These are phyloP conservation scores for Cherax destructor DNA, from an alignment of 1,140 invertebrate species.

Conservation along the genomic window DNA sequence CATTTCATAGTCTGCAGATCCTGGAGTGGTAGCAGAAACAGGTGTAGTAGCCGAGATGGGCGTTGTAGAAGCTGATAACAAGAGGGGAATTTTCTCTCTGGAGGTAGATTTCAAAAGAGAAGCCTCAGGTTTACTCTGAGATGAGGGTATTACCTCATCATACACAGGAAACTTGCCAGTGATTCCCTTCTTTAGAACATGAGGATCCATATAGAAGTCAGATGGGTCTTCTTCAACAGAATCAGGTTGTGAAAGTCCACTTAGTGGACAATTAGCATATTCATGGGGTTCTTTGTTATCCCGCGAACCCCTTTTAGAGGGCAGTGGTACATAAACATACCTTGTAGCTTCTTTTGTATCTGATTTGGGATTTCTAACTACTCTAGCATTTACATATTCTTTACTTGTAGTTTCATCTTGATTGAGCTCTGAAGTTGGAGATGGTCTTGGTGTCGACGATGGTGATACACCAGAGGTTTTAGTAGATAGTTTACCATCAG, in stretches of 20 bases:
- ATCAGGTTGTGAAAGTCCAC: constrained; percentile 9
- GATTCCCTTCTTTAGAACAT: constrained; percentile 18
- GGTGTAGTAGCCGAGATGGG: constrained; percentile 7
- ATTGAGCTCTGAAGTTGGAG: constrained; percentile 21
- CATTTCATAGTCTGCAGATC: constrained; percentile 65
- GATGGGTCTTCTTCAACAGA: constrained; percentile 17
- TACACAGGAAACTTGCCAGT: constrained; percentile 44
- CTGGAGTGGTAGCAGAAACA: constrained; percentile 52
- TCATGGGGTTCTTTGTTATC: constrained; percentile 58
- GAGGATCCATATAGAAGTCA: constrained; percentile 40
- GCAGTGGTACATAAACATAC: constrained; percentile 65
- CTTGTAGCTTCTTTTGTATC: constrained; percentile 58
- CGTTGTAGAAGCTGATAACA: constrained; percentile 22
- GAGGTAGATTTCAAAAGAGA: constrained; percentile 30
- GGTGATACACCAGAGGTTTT: constrained; percentile 1
- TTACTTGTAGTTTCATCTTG: constrained; percentile 23
- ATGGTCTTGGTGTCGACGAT: constrained; percentile 25
- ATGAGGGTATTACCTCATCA: constrained; percentile 53
- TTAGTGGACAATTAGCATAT: constrained; percentile 66
- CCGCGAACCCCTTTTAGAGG: constrained; percentile 56
- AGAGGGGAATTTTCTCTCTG: constrained; percentile 9
- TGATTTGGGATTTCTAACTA: constrained; percentile 40
- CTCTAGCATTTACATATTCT: constrained; percentile 69
- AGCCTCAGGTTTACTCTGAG: constrained; percentile 27
- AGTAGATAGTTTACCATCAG: background rate